phyloP scores from a whole-genome alignment of 2,797 vertebrate genomes.

The Lagorchestes hirsutus region DNA sequence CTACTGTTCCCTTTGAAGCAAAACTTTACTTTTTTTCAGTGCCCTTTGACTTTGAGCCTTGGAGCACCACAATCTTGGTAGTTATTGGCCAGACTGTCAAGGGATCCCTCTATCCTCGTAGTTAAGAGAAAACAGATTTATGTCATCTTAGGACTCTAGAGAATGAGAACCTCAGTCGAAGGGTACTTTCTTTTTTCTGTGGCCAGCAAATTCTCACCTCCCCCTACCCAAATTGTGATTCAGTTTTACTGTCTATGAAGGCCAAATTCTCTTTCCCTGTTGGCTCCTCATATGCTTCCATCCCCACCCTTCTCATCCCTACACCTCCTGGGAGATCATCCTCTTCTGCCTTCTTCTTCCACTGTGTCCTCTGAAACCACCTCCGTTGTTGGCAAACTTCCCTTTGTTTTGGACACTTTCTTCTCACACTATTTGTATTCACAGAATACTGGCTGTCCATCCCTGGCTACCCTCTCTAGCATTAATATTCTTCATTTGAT shows the following conservation, averaged over 20 bases:
- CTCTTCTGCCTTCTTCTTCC: not conserved
- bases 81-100: not conserved
- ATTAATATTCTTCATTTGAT: not conserved
- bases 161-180: not conserved
- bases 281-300: not conserved
- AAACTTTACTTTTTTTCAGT: not conserved
- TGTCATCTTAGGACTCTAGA: not conserved
- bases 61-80: not conserved
- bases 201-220: not conserved
- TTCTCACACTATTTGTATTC: not conserved
- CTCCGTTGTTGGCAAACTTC: not conserved
- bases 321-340: not conserved
- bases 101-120: not conserved
- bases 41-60: not conserved
- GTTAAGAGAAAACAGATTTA: not conserved
- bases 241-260: not conserved
- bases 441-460: not conserved
- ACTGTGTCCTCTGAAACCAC: not conserved
- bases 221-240: not conserved
- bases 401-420: not conserved
- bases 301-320: not conserved
- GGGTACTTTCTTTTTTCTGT: not conserved
- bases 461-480: not conserved
- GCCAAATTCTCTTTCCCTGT: not conserved
- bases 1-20: not conserved